Evolutionary conservation across 2,113 vertebrate species (phyloP), one percentile per base, ranked within the genome.

Genomic region (Seriola rivoliana): DNA sequence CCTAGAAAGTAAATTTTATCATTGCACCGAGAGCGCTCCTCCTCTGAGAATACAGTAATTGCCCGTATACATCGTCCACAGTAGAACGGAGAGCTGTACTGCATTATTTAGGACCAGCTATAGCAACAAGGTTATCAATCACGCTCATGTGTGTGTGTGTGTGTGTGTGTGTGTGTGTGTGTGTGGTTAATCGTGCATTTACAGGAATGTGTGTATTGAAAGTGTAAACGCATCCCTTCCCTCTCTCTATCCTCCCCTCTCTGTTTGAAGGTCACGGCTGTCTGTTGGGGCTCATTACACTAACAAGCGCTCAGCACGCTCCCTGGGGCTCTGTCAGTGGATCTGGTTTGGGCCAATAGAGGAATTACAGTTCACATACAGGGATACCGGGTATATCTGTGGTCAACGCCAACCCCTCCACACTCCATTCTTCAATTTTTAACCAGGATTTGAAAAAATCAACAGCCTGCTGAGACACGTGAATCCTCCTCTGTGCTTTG

Each of bases 211-310:
- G 58, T 63, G 57, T 46, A 73, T 10, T 17, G 32, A 8, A 0
- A 34, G 71, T 59, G 54, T 80, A 10, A 60, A 85, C 50, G 78
- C 70, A 86, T 80, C 44, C 36, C 59, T 81, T 21, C 1, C 34
- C 29, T 71, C 62, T 52, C 68, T 48, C 36, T 44, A 16, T 70
- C 52, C 78, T 65, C 48, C 70, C 75, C 69, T 66, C 8, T 1
- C 64, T 11, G 36, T 75, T 44, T 88, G 88, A 90, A 88, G 84
- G 91, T 89, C 85, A 78, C 0, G 34, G 52, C 78, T 71, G 83
- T 80, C 81, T 86, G 69, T 60, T 73, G 74, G 48, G 80, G 66
- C 71, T 89, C 8, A 52, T 91, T 90, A 84, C 71, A 8, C 85
- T 89, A 89, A 91, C 89, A 86, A 89, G 89, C 64, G 4, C 46